These are phyloP conservation scores for Caenorhabditis sp. DNA, from an alignment of 2,888 invertebrate genomes.

Conservation along the genomic window DNA sequence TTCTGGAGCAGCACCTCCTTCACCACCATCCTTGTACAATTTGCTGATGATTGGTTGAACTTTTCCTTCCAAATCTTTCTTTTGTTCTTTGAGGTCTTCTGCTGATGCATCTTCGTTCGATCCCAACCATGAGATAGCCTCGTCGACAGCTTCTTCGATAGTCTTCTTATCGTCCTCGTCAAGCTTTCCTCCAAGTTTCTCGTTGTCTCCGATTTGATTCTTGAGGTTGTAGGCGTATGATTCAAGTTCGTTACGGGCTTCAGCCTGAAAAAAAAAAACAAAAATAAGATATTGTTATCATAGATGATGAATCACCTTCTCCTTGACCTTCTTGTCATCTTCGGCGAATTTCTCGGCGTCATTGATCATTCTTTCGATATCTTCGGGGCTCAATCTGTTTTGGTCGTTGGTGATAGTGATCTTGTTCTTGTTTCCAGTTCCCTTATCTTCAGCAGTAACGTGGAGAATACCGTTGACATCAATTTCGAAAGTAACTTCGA, in stretches of 20 bases:
- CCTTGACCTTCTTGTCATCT: conserved; percentile 88
- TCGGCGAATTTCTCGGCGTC: conserved; percentile 99
- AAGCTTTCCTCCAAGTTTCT: conserved; percentile 87
- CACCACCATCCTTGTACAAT: conserved; percentile 78
- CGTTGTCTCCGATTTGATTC: conserved; percentile 89
- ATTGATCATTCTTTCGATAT: conserved; percentile 98
- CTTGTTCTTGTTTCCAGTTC: conserved; percentile 97
- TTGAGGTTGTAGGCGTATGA: conserved; percentile 96
- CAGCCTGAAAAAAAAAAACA: conserved; percentile 74
- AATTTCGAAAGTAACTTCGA: conserved; percentile 73
- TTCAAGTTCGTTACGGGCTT: conserved; percentile 94
- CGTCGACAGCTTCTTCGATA: conserved; percentile 92
- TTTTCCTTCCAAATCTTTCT: conserved; percentile 83
- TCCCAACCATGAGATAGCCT: conserved; percentile 96
- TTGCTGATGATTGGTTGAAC: conserved; percentile 97
- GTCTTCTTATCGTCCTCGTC: conserved; percentile 89
- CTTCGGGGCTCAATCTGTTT: conserved; percentile 87
- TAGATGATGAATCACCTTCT: conserved; percentile 74
- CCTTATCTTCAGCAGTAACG: conserved; percentile 97
- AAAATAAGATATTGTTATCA: background rate
- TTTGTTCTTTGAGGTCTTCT: conserved; percentile 80
- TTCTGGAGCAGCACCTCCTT: conserved; percentile 34
- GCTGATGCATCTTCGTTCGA: conserved; percentile 78
- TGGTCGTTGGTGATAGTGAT: conserved; percentile 95
- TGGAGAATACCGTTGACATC: conserved; percentile 74